Base-by-base conservation (phyloP, 2,113 vertebrate genomes). In the Arizona elegans region DNA sequence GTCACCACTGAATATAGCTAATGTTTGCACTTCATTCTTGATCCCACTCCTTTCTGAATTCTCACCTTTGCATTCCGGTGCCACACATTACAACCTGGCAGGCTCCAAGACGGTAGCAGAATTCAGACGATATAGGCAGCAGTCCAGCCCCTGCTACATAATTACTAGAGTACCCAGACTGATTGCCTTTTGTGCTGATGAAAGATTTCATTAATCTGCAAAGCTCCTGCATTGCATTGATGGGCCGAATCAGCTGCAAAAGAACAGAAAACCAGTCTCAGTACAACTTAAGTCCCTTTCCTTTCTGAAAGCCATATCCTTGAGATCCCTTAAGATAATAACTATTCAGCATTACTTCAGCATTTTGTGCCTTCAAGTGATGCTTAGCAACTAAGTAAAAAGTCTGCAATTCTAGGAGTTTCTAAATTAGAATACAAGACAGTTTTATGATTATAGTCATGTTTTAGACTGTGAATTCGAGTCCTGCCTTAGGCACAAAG, bases 151-250 rank as follows among this genome's bases (percentile, higher is more conserved):
- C 99, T 0, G 98, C 94, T 0, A 97, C 93, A 23, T 98, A 97
- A 95, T 94, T 93, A 92, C 93, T 94, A 3, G 96, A 92, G 54
- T 89, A 96, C 3, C 98, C 98, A 0, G 98, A 94, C 85, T 97
- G 94, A 0, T 15, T 29, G 0, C 97, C 93, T 53, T 98, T 99
- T 29, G 96, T 38, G 13, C 98, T 98, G 88, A 99, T 96, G 19
- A 98, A 98, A 19, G 98, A 98, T 97, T 99, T 99, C 98, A 99
- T 98, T 70, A 99, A 98, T 56, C 99, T 98, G 94, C 98, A 99
- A 4, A 99, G 99, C 96, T 99, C 99, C 1, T 99, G 99, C 98
- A 99, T 97, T 0, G 99, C 99, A 91, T 99, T 99, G 94, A 99
- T 99, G 86, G 99, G 99, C 33, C 99, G 98, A 92, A 99, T 98